Evolutionary conservation across 2,888 invertebrate genomes (phyloP).

Genomic region (Dromius quadrimaculatus): DNA sequence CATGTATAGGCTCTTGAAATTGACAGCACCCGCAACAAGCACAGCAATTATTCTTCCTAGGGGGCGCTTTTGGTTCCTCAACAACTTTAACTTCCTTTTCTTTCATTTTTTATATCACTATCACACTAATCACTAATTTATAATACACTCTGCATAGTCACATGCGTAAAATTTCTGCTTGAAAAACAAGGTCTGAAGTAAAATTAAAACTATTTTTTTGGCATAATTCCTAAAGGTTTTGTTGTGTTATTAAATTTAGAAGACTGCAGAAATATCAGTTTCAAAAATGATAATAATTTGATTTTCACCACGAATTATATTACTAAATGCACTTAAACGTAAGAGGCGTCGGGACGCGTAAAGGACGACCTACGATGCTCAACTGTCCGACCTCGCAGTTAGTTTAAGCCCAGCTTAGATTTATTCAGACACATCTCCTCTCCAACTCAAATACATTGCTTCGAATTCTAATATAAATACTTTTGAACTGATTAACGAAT

Average conservation of each 20-base stretch:
- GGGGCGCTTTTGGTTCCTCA: neutral
- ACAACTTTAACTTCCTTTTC: neutral
- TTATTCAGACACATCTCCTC: neutral
- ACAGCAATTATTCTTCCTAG: slow-evolving; percentile 67
- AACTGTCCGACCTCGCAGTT: slow-evolving; percentile 22
- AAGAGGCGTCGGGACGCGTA: neutral
- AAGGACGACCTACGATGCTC: slow-evolving; percentile 22
- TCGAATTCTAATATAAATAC: slow-evolving; percentile 10
- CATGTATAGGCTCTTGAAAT: slow-evolving; percentile 77
- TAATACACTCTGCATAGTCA: neutral
- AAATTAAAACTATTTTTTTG: slow-evolving; percentile 2
- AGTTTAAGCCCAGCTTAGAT: slow-evolving; percentile 1
- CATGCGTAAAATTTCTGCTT: neutral
- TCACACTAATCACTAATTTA: neutral
- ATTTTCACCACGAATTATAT: too few species aligned
- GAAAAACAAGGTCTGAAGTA: neutral
- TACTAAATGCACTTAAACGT: slow-evolving; percentile 22
- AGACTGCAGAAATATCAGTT: too few species aligned
- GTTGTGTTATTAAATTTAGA: too few species aligned
- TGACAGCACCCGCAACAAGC: slow-evolving; percentile 73
- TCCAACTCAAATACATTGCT: slow-evolving; percentile 1
- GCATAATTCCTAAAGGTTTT: neutral
- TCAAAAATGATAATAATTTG: too few species aligned
- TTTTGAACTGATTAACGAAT: neutral
- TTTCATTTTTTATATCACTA: neutral